A percentile compares a stretch with the other conserved stretches of the same genome.
phyloP scores from a whole-genome alignment of 2,797 vertebrate species.

The Pipistrellus kuhlii region DNA sequence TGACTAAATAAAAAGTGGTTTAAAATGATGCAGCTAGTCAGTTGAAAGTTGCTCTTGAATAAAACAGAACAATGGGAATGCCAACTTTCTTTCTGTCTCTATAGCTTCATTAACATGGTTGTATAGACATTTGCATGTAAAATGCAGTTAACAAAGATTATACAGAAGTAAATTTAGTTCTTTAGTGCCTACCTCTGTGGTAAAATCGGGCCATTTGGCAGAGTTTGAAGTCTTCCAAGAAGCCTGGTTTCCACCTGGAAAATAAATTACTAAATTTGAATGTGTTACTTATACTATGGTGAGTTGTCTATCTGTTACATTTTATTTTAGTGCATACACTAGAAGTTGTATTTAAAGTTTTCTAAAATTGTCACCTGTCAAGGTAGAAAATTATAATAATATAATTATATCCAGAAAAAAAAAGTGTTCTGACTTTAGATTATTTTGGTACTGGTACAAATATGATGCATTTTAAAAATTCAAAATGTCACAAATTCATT shows the following conservation, averaged over 20 bases:
- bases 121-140: slow-evolving; percentile 77
- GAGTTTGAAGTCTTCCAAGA: slow-evolving; percentile 80
- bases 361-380: slow-evolving; percentile 85
- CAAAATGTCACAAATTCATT: slow-evolving; percentile 69
- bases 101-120: slow-evolving; percentile 74
- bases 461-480: slow-evolving; percentile 63
- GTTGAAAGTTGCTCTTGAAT: slow-evolving; percentile 72
- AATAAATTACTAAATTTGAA: slow-evolving; percentile 83
- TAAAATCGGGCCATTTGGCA: slow-evolving; percentile 80
- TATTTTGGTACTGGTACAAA: slow-evolving; percentile 78
- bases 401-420: slow-evolving; percentile 76
- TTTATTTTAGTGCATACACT: slow-evolving; percentile 80
- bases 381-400: slow-evolving; percentile 83
- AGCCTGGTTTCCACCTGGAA: slow-evolving; percentile 83
- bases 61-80: slow-evolving; percentile 73
- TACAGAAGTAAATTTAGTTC: slow-evolving; percentile 77
- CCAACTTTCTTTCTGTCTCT: slow-evolving; percentile 75
- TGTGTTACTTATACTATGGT: slow-evolving; percentile 83
- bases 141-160: slow-evolving; percentile 79
- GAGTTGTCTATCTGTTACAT: slow-evolving; percentile 83
- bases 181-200: slow-evolving; percentile 73
- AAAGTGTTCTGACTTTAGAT: slow-evolving; percentile 78
- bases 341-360: slow-evolving; percentile 81
- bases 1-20: slow-evolving; percentile 73
- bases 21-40: slow-evolving; percentile 73